Conservation (phyloP, 2,888 invertebrate species). For the Arctia plantaginis region DNA sequence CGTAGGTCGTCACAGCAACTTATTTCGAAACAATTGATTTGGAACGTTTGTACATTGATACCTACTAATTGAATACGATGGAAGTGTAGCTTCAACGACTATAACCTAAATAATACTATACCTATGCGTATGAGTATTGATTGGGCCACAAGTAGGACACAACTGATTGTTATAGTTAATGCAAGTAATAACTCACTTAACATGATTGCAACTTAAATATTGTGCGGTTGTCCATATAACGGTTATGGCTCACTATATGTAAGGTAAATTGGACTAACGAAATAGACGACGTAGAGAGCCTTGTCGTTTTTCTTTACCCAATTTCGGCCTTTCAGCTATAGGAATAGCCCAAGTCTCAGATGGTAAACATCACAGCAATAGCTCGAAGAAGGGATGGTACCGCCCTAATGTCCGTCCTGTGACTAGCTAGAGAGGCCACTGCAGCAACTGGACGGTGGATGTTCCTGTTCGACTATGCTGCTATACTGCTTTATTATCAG, state of each 20-base stretch:
- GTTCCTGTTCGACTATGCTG: too few species aligned
- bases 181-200: background rate
- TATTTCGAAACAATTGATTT: slow-evolving; percentile 15
- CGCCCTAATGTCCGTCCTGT: background rate
- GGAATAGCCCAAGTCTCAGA: too few species aligned
- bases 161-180: background rate
- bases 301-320: too few species aligned
- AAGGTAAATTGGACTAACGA: too few species aligned
- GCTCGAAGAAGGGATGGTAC: too few species aligned
- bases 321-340: too few species aligned
- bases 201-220: background rate
- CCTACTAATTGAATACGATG: slow-evolving; percentile 11
- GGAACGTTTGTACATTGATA: slow-evolving; percentile 15
- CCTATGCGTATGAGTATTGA: background rate
- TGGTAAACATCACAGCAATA: too few species aligned
- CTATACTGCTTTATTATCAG: background rate
- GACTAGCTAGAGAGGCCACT: background rate
- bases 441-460: too few species aligned
- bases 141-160: background rate
- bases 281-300: too few species aligned
- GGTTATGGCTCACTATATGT: background rate
- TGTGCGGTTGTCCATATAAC: background rate
- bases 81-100: background rate
- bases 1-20: background rate
- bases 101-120: background rate